Evolutionary conservation across 2,113 vertebrate genomes (phyloP).

Genomic region (Pollachius pollachius): DNA sequence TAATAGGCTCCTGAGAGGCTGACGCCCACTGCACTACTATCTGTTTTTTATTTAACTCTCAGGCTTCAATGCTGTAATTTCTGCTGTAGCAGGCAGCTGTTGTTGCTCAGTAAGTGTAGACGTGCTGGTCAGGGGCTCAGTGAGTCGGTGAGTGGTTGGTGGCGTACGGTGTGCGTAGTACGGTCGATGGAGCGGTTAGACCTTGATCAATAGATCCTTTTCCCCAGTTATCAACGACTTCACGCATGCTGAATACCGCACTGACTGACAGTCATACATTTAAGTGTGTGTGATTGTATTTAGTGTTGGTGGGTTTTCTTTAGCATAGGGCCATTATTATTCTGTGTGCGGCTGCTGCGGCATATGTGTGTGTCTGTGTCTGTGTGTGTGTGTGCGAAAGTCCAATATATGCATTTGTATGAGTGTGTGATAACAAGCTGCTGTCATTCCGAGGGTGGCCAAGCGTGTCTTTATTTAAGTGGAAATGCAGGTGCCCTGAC

Average conservation of each 20-base stretch:
- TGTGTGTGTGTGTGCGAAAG: not conserved
- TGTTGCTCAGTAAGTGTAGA: not conserved
- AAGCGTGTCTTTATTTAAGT: slow-evolving; percentile 52
- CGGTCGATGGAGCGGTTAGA: slow-evolving; percentile 44
- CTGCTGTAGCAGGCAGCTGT: not conserved
- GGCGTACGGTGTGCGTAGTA: slow-evolving; percentile 14
- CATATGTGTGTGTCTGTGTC: slow-evolving; percentile 16
- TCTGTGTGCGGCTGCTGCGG: slow-evolving; percentile 4
- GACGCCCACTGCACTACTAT: not conserved
- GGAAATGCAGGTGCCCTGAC: slow-evolving; percentile 40
- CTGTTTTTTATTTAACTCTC: not conserved
- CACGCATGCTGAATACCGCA: slow-evolving; percentile 22
- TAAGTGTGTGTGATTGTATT: slow-evolving; percentile 1
- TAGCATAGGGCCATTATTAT: slow-evolving; percentile 38
- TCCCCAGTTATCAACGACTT: slow-evolving; percentile 36
- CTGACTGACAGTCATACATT: slow-evolving; percentile 29
- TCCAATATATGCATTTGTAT: slow-evolving; percentile 11
- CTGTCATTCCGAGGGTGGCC: slow-evolving; percentile 45
- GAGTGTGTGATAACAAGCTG: slow-evolving; percentile 37
- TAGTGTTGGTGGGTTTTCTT: not conserved
- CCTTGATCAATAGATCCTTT: slow-evolving; percentile 47
- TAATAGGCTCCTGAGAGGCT: too few relatives aligned
- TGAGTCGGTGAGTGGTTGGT: not conserved
- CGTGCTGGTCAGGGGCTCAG: slow-evolving; percentile 2
- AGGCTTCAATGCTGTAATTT: not conserved